Conservation (phyloP, 1,140 invertebrate species). For the Rhyacophila brunnea region DNA sequence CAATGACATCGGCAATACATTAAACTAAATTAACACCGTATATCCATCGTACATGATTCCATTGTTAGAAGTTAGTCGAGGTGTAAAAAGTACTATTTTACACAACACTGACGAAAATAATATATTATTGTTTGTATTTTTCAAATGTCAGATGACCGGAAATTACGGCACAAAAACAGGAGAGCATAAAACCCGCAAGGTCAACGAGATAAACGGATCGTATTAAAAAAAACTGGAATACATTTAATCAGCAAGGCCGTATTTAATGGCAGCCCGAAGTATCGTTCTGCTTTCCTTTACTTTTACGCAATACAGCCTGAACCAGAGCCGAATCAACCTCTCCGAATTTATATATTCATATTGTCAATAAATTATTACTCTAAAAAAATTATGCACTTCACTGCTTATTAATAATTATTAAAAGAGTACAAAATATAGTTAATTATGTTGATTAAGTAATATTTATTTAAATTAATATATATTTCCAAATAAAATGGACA, state of each 20-base stretch:
- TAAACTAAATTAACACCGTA: too few species aligned
- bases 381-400: too few species aligned
- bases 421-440: too few species aligned
- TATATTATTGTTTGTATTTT: slow-evolving; percentile 3
- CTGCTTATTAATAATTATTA: too few species aligned
- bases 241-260: slow-evolving; percentile 20
- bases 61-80: background rate
- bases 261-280: background rate
- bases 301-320: slow-evolving; percentile 9
- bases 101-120: background rate
- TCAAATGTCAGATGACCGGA: slow-evolving; percentile 27
- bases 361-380: too few species aligned
- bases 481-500: too few species aligned
- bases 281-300: slow-evolving; percentile 14
- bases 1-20: too few species aligned
- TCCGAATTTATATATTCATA: too few species aligned
- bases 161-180: slow-evolving; percentile 19
- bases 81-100: background rate
- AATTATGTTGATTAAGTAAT: too few species aligned
- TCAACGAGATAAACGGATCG: slow-evolving; percentile 3
- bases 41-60: background rate
- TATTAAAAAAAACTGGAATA: slow-evolving; percentile 12
- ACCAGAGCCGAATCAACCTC: too few species aligned
- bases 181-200: slow-evolving; percentile 16
- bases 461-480: too few species aligned